Conservation (phyloP, 2,888 invertebrate genomes). For the Agonopterix heracliana region DNA sequence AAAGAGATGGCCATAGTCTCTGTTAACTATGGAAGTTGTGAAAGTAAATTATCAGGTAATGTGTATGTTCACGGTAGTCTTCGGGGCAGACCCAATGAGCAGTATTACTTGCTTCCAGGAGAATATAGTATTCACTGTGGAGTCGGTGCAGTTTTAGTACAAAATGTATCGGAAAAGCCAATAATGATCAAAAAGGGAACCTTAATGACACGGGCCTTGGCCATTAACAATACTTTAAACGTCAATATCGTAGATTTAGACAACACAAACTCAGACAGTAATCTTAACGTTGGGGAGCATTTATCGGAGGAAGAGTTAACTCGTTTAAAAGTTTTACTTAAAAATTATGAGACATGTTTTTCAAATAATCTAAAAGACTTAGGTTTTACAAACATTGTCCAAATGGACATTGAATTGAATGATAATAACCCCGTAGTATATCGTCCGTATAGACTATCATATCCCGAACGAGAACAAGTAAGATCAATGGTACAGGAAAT, state of each 20-base stretch:
- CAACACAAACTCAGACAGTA: neutral
- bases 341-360: neutral
- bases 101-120: constrained; percentile 8
- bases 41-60: neutral
- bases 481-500: constrained; percentile 14
- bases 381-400: constrained; percentile 7
- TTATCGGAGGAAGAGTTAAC: too few species aligned
- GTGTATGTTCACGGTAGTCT: neutral
- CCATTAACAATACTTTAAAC: neutral
- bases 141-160: neutral
- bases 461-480: constrained; percentile 14
- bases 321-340: too few species aligned
- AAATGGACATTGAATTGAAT: constrained; percentile 14
- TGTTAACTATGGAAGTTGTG: neutral
- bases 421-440: constrained; percentile 18
- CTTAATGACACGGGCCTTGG: neutral
- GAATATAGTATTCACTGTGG: constrained; percentile 4
- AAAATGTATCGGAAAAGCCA: neutral
- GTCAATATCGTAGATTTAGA: neutral
- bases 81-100: neutral
- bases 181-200: neutral
- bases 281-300: neutral
- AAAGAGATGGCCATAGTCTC: neutral
- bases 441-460: constrained; percentile 16
- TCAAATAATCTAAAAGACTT: too few species aligned